A percentile compares a stretch with the other conserved stretches of the same genome.
Evolutionary conservation across 2,113 vertebrate genomes (phyloP).

Genomic region (Erythrolamprus reginae): DNA sequence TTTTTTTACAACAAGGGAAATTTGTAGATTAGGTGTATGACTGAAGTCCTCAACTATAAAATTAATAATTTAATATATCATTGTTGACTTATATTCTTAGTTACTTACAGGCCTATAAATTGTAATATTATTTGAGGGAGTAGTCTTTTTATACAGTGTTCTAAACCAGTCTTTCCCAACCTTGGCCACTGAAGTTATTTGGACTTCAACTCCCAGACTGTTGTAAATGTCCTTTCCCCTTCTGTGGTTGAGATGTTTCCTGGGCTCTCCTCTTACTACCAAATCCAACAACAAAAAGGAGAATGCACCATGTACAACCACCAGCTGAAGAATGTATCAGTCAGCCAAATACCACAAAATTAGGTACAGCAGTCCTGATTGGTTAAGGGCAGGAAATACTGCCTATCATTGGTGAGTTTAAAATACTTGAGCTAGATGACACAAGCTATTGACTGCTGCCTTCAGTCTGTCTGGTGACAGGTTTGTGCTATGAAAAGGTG

Average conservation of each 20-base stretch:
- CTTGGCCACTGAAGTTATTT: too few species aligned
- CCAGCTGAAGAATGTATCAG: constrained; percentile 54
- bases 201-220: too few species aligned
- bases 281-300: constrained; percentile 17
- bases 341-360: constrained; percentile 58
- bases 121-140: not conserved
- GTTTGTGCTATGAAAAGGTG: too few species aligned
- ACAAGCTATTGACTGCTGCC: not conserved
- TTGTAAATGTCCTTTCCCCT: not conserved
- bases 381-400: not conserved
- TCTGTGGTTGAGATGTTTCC: not conserved
- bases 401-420: not conserved
- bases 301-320: constrained; percentile 40
- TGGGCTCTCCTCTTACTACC: constrained; percentile 27
- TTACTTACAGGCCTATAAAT: not conserved
- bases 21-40: not conserved
- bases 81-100: not conserved
- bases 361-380: constrained; percentile 58
- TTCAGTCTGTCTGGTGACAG: not conserved
- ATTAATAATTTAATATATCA: not conserved
- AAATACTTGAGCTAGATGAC: not conserved
- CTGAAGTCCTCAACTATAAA: not conserved
- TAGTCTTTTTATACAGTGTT: not conserved
- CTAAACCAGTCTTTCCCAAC: too few species aligned
- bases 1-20: not conserved